A percentile compares a stretch with the other conserved stretches of the same genome.
Evolutionary conservation across 2,797 vertebrate genomes (phyloP).

Genomic region (Yasuhikotakia modesta): DNA sequence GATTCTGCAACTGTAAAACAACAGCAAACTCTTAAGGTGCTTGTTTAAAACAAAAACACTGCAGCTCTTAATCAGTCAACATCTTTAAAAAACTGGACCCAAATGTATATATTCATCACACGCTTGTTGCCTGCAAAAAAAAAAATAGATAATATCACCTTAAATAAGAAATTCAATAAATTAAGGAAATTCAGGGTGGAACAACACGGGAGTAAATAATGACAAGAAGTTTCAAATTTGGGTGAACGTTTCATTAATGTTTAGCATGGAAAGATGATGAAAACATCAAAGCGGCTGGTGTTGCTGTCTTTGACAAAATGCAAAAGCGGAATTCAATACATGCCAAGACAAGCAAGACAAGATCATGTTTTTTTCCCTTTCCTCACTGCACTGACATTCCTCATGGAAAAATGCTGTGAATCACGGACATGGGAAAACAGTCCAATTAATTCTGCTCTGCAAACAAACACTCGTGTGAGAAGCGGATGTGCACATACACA

Average conservation of each 20-base stretch:
- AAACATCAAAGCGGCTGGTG: conserved; percentile 46
- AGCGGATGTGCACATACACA: conserved; percentile 30
- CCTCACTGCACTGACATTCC: conserved; percentile 51
- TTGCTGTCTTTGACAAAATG: conserved; percentile 54
- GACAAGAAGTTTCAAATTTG: background rate
- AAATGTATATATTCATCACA: too few relatives aligned
- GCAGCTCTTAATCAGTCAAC: background rate
- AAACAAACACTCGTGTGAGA: conserved; percentile 50
- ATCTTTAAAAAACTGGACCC: too few relatives aligned
- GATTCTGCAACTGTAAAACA: background rate
- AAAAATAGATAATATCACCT: too few relatives aligned
- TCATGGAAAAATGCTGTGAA: conserved; percentile 48
- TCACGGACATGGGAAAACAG: conserved; percentile 42
- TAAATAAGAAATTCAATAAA: too few relatives aligned
- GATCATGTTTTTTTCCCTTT: conserved; percentile 45
- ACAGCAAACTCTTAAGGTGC: background rate
- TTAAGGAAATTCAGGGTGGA: too few relatives aligned
- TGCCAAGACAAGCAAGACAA: conserved; percentile 59
- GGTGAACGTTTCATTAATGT: conserved; percentile 3
- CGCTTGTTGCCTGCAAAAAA: too few relatives aligned
- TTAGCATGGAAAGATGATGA: conserved; percentile 36
- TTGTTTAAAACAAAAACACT: conserved; percentile 1
- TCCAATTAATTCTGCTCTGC: conserved; percentile 54
- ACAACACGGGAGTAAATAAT: background rate
- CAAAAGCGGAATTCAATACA: conserved; percentile 45